These are phyloP conservation scores for Syrmaticus mikado DNA, from an alignment of 2,113 vertebrate genomes.

Conservation along the genomic window DNA sequence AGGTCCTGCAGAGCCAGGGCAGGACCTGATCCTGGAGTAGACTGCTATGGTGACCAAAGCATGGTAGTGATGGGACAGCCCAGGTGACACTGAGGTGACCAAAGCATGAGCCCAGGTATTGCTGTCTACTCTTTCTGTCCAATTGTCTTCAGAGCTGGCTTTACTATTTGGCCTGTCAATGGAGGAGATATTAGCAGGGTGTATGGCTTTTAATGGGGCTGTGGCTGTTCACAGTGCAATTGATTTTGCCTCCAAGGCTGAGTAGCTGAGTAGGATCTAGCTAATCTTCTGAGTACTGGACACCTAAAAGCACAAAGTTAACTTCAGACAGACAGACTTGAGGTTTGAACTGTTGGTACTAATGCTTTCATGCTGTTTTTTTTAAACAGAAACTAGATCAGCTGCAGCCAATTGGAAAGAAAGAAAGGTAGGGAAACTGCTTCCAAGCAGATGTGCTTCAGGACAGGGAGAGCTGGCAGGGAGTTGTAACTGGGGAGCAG, in stretches of 20 bases:
- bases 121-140: not conserved
- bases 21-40: not conserved
- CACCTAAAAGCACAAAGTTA: not conserved
- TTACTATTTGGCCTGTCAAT: not conserved
- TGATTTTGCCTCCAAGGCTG: not conserved
- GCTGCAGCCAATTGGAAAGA: not conserved
- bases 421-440: not conserved
- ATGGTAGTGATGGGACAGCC: not conserved
- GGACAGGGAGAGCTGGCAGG: not conserved
- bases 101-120: accelerated
- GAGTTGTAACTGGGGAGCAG: not conserved
- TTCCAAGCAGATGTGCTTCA: accelerated
- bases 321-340: not conserved
- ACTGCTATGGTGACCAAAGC: accelerated
- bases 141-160: not conserved
- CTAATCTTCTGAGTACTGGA: not conserved
- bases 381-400: not conserved
- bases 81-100: not conserved
- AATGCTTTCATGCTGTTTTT: not conserved
- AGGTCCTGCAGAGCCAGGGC: not conserved
- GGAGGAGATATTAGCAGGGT: not conserved
- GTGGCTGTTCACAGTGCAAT: not conserved
- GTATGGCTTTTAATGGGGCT: not conserved
- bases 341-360: not conserved
- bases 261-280: not conserved